Evolutionary conservation across 1,140 invertebrate genomes (phyloP).

Genomic region (Polyergus mexicanus): DNA sequence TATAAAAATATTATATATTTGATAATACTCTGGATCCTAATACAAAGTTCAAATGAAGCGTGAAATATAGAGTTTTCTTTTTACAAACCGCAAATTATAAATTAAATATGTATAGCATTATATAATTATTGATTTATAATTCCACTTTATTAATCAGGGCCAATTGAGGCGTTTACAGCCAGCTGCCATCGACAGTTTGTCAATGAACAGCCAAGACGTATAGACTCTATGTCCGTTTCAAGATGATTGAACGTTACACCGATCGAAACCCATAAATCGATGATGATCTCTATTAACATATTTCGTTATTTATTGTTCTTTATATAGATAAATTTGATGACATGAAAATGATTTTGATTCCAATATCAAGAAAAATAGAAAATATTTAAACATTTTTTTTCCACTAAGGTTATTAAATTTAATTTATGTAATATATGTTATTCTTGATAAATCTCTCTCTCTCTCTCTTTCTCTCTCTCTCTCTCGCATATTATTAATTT

Average conservation of each 20-base stretch:
- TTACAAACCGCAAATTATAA: not conserved
- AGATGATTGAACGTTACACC: constrained; percentile 33
- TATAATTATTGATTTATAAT: constrained; percentile 8
- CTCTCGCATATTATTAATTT: too few species aligned
- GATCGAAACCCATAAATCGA: constrained; percentile 34
- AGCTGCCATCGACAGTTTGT: constrained; percentile 55
- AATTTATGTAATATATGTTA: not conserved
- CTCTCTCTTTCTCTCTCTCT: too few species aligned
- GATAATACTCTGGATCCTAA: not conserved
- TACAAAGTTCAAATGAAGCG: not conserved
- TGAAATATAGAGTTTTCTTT: not conserved
- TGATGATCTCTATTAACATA: not conserved
- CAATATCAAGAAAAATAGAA: not conserved
- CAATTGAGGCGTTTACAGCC: constrained; percentile 8
- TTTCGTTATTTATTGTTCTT: constrained; percentile 19
- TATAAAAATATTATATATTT: not conserved
- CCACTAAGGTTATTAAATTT: not conserved
- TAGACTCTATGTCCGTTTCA: constrained; percentile 32
- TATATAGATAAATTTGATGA: constrained; percentile 9
- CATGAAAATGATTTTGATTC: not conserved
- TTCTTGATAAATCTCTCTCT: too few species aligned
- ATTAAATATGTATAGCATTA: not conserved
- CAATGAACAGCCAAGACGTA: constrained; percentile 47
- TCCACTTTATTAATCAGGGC: constrained; percentile 31
- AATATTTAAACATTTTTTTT: not conserved